Base-by-base conservation (phyloP, 1,140 invertebrate species). In the Camponotus vicinus region DNA sequence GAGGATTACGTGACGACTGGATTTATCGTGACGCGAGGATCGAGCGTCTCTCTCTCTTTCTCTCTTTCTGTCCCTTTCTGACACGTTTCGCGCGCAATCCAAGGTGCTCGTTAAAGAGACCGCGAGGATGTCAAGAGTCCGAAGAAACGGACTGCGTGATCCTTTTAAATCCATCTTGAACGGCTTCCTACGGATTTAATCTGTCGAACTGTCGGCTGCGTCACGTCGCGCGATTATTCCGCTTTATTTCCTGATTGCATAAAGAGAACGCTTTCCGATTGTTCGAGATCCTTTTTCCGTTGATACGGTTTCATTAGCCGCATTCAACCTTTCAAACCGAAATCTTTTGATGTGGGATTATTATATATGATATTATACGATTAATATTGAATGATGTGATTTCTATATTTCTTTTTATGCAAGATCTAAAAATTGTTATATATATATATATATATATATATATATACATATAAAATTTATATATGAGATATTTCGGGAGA, bases 11-110 rank as follows among this genome's bases (percentile, higher is more conserved):
- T 40, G 64, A 61, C 52, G 77, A 83, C 70, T 85, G 88, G 78
- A 89, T 89, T 89, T 89, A 89, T 89, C 88, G 52, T 61, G 85
- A 89, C 79, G 79, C 76, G 27, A 32, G 57, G n/a, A 89, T 90
- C 82, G 75, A 49, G 32, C 45, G 11, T 76, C n/a, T 21, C 15
- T 45, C 34, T 61, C 42, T 34, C 66, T 40, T 8, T 63, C 27
- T 55, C 40, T 42, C 37, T 45, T 15, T 63, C 57, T 27, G 42
- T 40, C 27, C 18, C 75, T 32, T 1, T 77, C 57, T 59, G 27
- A 37, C 57, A 13, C 37, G 70, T 77, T 27, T 67, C 76, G 66
- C 52, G 55, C 52, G 27, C 7, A 55, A 87, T 84, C 66, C 75
- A 75, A 75, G 73, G 49, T 52, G 59, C 85, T 89, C 79, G 75